These are phyloP conservation scores for Formica selysi DNA, from an alignment of 1,140 invertebrate species.

Conservation along the genomic window DNA sequence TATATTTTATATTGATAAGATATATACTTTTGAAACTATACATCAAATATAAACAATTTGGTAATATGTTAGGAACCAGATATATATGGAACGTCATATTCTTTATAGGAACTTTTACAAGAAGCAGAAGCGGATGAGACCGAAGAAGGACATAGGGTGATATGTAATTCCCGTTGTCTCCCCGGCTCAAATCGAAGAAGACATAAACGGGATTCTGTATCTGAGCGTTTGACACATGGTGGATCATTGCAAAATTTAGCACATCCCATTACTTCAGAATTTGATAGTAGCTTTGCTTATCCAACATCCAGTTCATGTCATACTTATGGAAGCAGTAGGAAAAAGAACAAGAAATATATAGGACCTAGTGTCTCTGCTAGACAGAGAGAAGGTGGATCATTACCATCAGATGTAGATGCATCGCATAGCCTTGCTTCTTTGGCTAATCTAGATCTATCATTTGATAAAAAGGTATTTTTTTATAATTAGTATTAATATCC, in stretches of 20 bases:
- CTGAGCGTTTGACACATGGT: conserved; percentile 87
- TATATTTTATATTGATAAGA: too few relatives aligned
- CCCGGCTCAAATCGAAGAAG: conserved; percentile 83
- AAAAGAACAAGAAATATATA: conserved; percentile 82
- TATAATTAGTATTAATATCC: conserved; percentile 20
- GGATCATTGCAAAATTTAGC: conserved; percentile 88
- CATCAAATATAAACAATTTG: background rate
- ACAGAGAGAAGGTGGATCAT: conserved; percentile 89
- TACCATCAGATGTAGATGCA: conserved; percentile 88
- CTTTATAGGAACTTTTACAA: conserved; percentile 87
- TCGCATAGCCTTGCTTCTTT: conserved; percentile 84
- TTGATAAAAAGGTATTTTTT: conserved; percentile 83
- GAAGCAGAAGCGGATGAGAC: conserved; percentile 88
- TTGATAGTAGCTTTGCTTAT: conserved; percentile 83
- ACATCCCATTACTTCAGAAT: conserved; percentile 83
- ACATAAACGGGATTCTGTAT: conserved; percentile 85
- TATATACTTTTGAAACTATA: background rate
- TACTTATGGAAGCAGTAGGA: conserved; percentile 80
- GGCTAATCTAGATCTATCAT: conserved; percentile 83
- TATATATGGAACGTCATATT: background rate
- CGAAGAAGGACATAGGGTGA: conserved; percentile 82
- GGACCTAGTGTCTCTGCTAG: conserved; percentile 87
- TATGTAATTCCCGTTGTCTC: conserved; percentile 81
- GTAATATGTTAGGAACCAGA: background rate
- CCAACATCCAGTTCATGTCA: conserved; percentile 82